Percentiles rank a stretch among this genome's conserved stretches.
Conservation (phyloP, 1,140 invertebrate genomes). For the Cotesia typhae region DNA sequence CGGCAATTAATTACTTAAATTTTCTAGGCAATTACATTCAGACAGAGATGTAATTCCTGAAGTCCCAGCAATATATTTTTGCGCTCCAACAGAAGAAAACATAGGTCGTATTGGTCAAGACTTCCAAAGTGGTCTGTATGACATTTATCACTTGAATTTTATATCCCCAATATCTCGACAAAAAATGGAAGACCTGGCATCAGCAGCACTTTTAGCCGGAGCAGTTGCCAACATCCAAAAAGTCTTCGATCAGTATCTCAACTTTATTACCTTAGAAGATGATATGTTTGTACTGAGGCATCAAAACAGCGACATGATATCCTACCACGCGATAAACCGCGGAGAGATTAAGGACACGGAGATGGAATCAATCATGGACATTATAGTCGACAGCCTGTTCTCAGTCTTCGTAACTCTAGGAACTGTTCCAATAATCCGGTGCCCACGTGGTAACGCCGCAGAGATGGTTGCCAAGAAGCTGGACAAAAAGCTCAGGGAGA, state of each 20-base stretch:
- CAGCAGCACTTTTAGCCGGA: constrained; percentile 87
- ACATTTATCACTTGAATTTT: constrained; percentile 97
- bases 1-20: constrained; percentile 39
- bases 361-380: constrained; percentile 95
- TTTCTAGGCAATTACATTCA: constrained; percentile 84
- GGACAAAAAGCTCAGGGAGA: constrained; percentile 96
- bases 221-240: constrained; percentile 92
- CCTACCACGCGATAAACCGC: constrained; percentile 95
- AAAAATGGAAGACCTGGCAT: constrained; percentile 95
- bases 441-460: constrained; percentile 95
- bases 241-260: constrained; percentile 96
- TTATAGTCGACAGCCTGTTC: constrained; percentile 95
- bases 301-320: constrained; percentile 88
- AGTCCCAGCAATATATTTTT: constrained; percentile 98
- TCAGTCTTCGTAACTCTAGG: constrained; percentile 96
- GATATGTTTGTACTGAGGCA: constrained; percentile 95
- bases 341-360: constrained; percentile 95
- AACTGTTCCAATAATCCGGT: constrained; percentile 94
- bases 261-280: constrained; percentile 98
- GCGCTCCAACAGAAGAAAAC: constrained; percentile 97
- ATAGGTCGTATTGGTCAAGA: constrained; percentile 93
- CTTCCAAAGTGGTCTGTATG: constrained; percentile 91
- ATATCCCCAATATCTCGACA: constrained; percentile 94
- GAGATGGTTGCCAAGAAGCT: constrained; percentile 98
- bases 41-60: constrained; percentile 96